Conservation (phyloP, 1,140 invertebrate genomes). For the Danaus plexippus region DNA sequence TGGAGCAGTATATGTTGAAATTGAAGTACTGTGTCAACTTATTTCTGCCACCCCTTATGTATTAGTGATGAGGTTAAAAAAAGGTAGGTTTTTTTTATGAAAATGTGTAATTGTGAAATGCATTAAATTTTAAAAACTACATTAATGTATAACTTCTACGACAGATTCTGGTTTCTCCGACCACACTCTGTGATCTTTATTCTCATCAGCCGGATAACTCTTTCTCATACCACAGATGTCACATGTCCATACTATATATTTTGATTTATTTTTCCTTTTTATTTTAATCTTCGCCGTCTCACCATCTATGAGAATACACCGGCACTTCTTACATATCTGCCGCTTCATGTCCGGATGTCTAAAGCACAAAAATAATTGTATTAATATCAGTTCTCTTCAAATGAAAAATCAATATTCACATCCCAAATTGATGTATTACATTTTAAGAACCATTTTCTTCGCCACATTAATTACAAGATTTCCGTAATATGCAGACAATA, state of each 20-base stretch:
- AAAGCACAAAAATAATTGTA: slow-evolving; percentile 19
- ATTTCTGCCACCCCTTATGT: too few species aligned
- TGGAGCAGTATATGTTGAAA: too few species aligned
- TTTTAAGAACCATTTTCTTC: slow-evolving; percentile 73
- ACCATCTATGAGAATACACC: slow-evolving; percentile 56
- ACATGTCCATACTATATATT: slow-evolving; percentile 59
- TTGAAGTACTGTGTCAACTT: too few species aligned
- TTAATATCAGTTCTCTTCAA: slow-evolving; percentile 3
- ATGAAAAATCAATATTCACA: neutral
- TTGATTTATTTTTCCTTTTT: slow-evolving; percentile 54
- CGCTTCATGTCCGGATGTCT: slow-evolving; percentile 72
- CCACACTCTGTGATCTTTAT: slow-evolving; percentile 61
- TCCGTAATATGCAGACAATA: slow-evolving; percentile 64
- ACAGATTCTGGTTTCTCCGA: slow-evolving; percentile 61
- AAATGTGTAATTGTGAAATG: too few species aligned
- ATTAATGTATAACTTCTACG: slow-evolving; percentile 59
- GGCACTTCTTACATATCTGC: slow-evolving; percentile 71
- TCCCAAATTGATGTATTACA: slow-evolving; percentile 54
- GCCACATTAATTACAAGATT: slow-evolving; percentile 69
- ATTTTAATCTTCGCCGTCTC: slow-evolving; percentile 62
- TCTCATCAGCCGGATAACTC: slow-evolving; percentile 43
- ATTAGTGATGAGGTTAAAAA: too few species aligned
- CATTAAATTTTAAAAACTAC: too few species aligned
- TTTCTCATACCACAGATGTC: slow-evolving; percentile 53
- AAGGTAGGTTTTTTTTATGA: too few species aligned